phyloP scores from a whole-genome alignment of 2,113 vertebrate species.

The Scopus umbretta region DNA sequence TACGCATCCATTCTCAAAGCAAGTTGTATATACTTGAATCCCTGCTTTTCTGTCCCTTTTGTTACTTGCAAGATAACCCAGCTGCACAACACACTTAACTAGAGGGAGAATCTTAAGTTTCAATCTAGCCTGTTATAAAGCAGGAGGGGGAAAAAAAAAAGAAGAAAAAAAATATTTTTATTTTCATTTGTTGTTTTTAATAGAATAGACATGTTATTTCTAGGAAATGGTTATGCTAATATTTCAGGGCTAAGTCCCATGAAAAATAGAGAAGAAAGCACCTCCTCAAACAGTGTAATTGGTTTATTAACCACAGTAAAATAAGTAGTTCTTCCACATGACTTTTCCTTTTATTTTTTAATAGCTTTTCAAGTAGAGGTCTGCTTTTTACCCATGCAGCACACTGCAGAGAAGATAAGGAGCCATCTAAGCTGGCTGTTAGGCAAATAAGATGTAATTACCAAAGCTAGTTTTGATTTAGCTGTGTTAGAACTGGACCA shows the following conservation, averaged over 20 bases:
- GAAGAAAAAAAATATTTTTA: background rate
- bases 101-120: background rate
- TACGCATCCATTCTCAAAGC: background rate
- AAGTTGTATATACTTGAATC: background rate
- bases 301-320: background rate
- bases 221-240: background rate
- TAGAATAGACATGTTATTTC: background rate
- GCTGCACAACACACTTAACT: background rate
- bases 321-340: background rate
- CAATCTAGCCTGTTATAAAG: background rate
- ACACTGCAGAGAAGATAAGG: background rate
- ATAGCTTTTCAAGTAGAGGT: background rate
- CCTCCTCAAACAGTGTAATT: background rate
- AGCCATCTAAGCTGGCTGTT: background rate
- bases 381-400: background rate
- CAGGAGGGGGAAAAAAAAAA: background rate
- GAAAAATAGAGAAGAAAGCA: background rate
- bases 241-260: background rate
- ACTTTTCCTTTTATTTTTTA: slow-evolving; percentile 7
- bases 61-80: background rate
- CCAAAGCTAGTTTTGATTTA: slow-evolving; percentile 8
- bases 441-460: slow-evolving; percentile 11
- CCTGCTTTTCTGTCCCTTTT: background rate
- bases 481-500: background rate
- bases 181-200: background rate